Percentiles rank a stretch among this genome's conserved stretches.
phyloP scores from a whole-genome alignment of 2,888 invertebrate genomes.

The Microdon myrmicae region DNA sequence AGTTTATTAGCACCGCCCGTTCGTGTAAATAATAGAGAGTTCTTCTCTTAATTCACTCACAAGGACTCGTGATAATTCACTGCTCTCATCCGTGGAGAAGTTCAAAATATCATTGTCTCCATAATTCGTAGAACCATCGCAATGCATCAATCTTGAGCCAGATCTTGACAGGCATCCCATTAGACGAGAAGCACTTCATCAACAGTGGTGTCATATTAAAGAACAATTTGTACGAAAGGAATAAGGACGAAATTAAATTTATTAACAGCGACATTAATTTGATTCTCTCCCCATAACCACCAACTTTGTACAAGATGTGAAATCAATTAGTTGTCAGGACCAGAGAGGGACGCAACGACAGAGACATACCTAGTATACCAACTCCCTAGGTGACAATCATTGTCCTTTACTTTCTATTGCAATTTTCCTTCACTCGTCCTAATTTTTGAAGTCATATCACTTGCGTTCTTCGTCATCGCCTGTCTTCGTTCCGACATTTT shows the following conservation, averaged over 20 bases:
- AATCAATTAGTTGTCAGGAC: background rate
- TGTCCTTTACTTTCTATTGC: conserved; percentile 12
- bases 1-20: too few relatives aligned
- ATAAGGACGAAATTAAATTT: conserved; percentile 41
- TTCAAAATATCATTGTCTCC: too few relatives aligned
- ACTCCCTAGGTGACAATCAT: conserved; percentile 13
- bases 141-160: too few relatives aligned
- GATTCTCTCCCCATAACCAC: conserved; percentile 21
- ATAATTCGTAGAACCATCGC: too few relatives aligned
- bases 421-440: conserved; percentile 23
- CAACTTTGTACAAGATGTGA: background rate
- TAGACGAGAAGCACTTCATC: too few relatives aligned
- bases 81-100: too few relatives aligned
- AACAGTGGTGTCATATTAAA: too few relatives aligned
- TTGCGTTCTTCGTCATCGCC: conserved; percentile 14
- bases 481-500: conserved; percentile 11
- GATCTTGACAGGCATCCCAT: too few relatives aligned
- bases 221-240: conserved; percentile 22
- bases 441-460: conserved; percentile 28
- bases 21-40: too few relatives aligned
- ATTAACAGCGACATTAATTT: conserved; percentile 45
- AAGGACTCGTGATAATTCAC: too few relatives aligned
- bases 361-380: conserved; percentile 10
- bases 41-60: too few relatives aligned
- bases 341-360: conserved; percentile 1